Evolutionary conservation across 2,113 vertebrate genomes (phyloP).

Genomic region (Odocoileus virginianus): DNA sequence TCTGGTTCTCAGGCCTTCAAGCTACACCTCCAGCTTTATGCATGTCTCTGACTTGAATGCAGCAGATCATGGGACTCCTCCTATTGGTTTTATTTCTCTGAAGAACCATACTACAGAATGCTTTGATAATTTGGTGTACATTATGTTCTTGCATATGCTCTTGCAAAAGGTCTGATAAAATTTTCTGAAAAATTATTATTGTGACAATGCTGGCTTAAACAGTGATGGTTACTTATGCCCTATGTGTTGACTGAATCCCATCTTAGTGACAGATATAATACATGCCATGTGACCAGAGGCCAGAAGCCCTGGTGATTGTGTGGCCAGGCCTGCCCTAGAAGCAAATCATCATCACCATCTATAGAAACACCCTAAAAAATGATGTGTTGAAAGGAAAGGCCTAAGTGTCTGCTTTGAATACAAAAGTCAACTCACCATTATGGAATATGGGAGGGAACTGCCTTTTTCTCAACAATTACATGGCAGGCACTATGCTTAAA

Average conservation of each 20-base stretch:
- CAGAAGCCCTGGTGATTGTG: neutral
- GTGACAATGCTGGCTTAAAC: neutral
- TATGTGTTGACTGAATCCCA: neutral
- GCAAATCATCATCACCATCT: neutral
- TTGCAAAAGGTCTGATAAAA: neutral
- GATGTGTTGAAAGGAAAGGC: neutral
- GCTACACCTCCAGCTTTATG: neutral
- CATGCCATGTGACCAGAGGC: neutral
- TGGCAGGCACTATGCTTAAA: neutral
- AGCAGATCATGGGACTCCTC: neutral
- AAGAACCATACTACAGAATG: neutral
- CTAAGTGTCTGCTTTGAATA: neutral
- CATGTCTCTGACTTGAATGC: neutral
- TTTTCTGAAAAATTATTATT: neutral
- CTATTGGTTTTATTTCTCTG: neutral
- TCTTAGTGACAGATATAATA: neutral
- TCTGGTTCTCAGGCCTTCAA: neutral
- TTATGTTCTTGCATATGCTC: neutral
- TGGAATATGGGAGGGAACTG: neutral
- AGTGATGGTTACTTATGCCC: neutral
- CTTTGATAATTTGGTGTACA: neutral
- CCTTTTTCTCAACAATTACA: slow-evolving; percentile 14
- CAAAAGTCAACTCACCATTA: neutral
- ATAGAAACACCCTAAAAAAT: slow-evolving; percentile 12
- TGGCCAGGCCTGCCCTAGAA: neutral